Base-by-base conservation (phyloP, 2,797 vertebrate genomes). In the Lacerta bilineata region DNA sequence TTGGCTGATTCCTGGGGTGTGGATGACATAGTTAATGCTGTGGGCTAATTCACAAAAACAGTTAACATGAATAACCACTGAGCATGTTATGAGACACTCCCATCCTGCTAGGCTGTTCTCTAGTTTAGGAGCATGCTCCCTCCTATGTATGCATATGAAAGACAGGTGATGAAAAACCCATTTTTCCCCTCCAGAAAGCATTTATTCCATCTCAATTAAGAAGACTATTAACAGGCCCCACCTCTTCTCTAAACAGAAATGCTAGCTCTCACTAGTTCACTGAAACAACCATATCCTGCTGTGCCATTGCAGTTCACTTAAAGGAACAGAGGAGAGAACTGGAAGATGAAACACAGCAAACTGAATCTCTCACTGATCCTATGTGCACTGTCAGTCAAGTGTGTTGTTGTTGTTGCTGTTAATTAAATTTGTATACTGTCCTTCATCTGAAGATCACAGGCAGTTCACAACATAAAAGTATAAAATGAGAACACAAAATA, bases 1-100 rank as follows among this genome's bases (percentile, higher is more conserved):
- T 83, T 69, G 66, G 41, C 66, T 83, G 17, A 41, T 50, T 83
- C 18, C 15, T 18, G 69, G 68, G 29, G 29, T 13, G 46, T 71
- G 68, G n/a, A 72, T 20, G 69, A 71, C 9, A 55, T 68, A n/a
- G 82, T 83, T 83, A 83, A 83, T 71, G 82, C 82, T 72, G 43
- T 25, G 41, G 82, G 69, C 50, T 39, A 76, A 61, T 64, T 41
- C 36, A 33, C 29, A 72, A 27, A 77, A n/a, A 64, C 8, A 7
- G 27, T 41, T 36, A 43, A 76, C 23, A 55, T 29, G n/a, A 72
- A 64, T 29, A 33, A 61, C 33, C 64, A 72, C 29, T 64, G 20
- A 61, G 18, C 23, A 20, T 20, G 43, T 68, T 69, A 10, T 39
- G 5, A 27, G 41, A 18, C 74, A 77, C 80, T 55, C 80, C 80